Conservation (phyloP, 2,888 invertebrate genomes). For the Slavum lentiscoides region DNA sequence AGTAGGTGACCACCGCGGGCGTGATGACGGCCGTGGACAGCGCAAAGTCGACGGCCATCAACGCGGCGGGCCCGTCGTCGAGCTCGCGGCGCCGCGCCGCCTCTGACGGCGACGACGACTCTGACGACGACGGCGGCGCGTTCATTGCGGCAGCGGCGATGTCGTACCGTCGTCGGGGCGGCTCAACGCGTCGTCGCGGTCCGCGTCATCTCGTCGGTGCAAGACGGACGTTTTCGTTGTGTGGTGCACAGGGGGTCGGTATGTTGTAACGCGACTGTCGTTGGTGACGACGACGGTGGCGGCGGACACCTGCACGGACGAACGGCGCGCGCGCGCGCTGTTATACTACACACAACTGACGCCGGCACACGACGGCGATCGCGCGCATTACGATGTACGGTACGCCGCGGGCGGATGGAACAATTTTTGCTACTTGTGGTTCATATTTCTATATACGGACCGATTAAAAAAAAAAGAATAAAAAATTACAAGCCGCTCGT, state of each 20-base stretch:
- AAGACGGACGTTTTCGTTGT: too few relatives aligned
- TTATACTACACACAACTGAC: neutral
- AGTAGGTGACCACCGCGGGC: conserved; percentile 81
- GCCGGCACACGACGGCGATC: neutral
- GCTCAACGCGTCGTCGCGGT: neutral
- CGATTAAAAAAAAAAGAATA: conserved; percentile 13
- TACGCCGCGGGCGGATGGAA: conserved; percentile 38
- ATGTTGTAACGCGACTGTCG: neutral
- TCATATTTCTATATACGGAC: neutral
- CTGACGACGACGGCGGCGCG: conserved; percentile 17
- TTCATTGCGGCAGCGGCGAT: neutral
- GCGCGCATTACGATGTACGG: conserved; percentile 2
- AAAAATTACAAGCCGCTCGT: neutral
- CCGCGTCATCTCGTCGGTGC: too few relatives aligned
- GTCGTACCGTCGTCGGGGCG: neutral
- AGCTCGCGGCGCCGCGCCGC: conserved; percentile 9
- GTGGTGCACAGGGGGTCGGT: too few relatives aligned
- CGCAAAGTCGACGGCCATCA: conserved; percentile 72
- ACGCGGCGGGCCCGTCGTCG: conserved; percentile 55
- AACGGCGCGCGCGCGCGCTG: neutral
- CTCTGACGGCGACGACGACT: neutral
- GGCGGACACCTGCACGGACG: neutral
- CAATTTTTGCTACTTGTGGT: conserved; percentile 38
- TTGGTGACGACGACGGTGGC: neutral
- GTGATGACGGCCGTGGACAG: conserved; percentile 75